phyloP scores from a whole-genome alignment of 2,888 invertebrate species.

The Cyclophora punctaria region DNA sequence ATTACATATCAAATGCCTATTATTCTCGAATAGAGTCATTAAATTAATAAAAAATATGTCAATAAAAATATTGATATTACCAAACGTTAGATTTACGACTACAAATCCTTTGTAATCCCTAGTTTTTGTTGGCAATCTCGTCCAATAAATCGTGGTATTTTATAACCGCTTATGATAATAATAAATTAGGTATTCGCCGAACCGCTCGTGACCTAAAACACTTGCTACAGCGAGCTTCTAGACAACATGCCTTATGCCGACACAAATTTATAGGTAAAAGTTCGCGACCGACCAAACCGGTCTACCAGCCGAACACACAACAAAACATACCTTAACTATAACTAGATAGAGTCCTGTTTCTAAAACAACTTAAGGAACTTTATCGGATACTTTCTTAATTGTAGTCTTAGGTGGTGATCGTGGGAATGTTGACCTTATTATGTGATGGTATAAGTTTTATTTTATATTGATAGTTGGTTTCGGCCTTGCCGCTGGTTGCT shows the following conservation, averaged over 20 bases:
- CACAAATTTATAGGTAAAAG: constrained; percentile 76
- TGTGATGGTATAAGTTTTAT: constrained; percentile 39
- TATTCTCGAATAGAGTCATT: too few species aligned
- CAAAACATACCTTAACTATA: constrained; percentile 43
- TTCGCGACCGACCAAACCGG: constrained; percentile 72
- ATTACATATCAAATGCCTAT: too few species aligned
- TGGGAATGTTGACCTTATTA: constrained; percentile 62
- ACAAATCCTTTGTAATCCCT: not conserved
- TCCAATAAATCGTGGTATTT: constrained; percentile 6
- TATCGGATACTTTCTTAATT: constrained; percentile 74
- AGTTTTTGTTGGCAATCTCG: constrained; percentile 4
- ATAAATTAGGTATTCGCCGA: constrained; percentile 18
- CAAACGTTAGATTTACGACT: not conserved
- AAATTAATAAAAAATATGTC: too few species aligned
- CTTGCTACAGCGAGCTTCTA: constrained; percentile 49
- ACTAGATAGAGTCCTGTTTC: constrained; percentile 41
- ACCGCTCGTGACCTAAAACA: constrained; percentile 35
- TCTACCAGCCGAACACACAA: constrained; percentile 30
- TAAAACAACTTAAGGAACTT: constrained; percentile 30
- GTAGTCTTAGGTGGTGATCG: constrained; percentile 47
- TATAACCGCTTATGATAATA: constrained; percentile 11
- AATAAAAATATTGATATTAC: too few species aligned
- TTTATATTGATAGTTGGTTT: constrained; percentile 47
- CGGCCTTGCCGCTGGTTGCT: constrained; percentile 72
- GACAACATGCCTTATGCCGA: constrained; percentile 58